Percentiles rank a stretch among this genome's conserved stretches.
Evolutionary conservation across 2,797 vertebrate species (phyloP).

Genomic region (Pantherophis vulpinus): DNA sequence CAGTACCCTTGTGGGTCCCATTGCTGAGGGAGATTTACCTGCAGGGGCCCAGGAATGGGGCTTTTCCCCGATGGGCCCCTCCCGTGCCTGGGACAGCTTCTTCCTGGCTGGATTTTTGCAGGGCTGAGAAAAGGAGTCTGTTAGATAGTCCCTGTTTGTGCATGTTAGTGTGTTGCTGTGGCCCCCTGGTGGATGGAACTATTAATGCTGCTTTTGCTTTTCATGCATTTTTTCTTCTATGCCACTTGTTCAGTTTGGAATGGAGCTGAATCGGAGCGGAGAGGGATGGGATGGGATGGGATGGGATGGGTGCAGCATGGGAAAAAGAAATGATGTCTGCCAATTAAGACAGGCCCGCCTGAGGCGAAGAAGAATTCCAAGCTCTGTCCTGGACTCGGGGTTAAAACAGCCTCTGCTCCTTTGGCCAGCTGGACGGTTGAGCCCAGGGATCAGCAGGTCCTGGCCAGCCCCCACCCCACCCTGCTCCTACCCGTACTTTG

Average conservation of each 20-base stretch:
- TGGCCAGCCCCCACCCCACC: rapidly evolving
- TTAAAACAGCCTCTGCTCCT: not conserved
- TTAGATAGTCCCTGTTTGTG: not conserved
- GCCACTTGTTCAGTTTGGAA: not conserved
- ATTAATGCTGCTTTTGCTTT: not conserved
- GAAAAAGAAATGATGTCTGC: not conserved
- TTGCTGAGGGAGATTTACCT: not conserved
- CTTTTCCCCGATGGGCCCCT: not conserved
- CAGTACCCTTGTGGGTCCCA: not conserved
- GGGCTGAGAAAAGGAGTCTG: not conserved
- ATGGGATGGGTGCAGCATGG: not conserved
- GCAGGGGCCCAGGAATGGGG: not conserved
- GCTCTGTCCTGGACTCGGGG: not conserved
- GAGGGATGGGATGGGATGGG: not conserved
- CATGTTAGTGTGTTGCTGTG: not conserved
- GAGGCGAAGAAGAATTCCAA: not conserved
- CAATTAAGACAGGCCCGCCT: not conserved
- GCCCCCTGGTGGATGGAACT: not conserved
- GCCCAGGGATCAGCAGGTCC: not conserved
- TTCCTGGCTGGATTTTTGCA: not conserved
- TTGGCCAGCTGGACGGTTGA: too few species aligned
- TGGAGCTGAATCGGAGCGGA: not conserved
- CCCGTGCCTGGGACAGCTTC: not conserved
- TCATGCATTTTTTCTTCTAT: not conserved
- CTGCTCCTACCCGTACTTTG: not conserved